Conservation (phyloP, 2,113 vertebrate species). For the Hippopotamus amphibius region DNA sequence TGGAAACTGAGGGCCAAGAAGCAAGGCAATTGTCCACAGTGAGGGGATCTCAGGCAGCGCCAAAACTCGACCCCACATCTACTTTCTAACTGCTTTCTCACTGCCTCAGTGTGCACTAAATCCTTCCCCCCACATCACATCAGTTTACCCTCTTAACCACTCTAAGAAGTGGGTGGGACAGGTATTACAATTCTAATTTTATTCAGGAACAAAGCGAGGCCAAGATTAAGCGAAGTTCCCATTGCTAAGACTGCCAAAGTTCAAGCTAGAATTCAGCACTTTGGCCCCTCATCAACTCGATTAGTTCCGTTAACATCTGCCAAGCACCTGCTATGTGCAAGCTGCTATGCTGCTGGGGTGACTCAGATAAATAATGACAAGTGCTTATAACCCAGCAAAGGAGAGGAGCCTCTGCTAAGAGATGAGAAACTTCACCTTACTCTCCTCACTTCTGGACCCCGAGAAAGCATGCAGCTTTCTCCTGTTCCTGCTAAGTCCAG, state of each 20-base stretch:
- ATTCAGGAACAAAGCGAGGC: neutral
- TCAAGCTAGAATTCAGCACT: neutral
- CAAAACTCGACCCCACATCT: neutral
- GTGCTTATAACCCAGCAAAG: neutral
- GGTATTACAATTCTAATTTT: neutral
- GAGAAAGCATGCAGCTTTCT: neutral
- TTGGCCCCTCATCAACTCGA: neutral
- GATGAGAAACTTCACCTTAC: neutral
- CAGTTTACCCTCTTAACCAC: neutral
- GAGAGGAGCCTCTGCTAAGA: neutral
- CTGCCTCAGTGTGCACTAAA: accelerated
- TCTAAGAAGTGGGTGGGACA: neutral
- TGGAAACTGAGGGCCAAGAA: neutral
- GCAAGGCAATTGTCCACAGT: neutral
- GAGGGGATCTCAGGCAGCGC: neutral
- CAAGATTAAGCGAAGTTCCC: neutral
- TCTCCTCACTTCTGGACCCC: neutral
- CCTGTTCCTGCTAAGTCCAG: neutral
- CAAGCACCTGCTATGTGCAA: neutral
- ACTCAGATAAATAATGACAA: neutral
- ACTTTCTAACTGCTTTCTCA: neutral
- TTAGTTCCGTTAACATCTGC: neutral
- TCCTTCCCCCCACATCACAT: neutral
- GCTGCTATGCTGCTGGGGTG: neutral
- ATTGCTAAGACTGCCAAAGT: neutral